Evolutionary conservation across 2,113 vertebrate species (phyloP).

Genomic region (Gnathonemus echidnorhynchus): DNA sequence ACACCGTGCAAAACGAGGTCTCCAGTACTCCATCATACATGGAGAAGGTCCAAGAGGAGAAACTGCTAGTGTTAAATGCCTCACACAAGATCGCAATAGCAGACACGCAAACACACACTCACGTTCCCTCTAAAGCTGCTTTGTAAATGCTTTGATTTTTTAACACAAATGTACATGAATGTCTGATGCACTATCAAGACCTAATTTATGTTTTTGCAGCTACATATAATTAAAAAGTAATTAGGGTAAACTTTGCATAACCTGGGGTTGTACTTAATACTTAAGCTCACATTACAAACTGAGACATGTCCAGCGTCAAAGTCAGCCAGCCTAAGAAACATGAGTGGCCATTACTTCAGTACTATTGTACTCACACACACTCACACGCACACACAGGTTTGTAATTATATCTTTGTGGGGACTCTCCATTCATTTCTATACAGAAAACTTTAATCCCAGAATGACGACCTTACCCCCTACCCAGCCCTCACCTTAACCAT

Average conservation of each 20-base stretch:
- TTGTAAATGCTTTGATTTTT: neutral
- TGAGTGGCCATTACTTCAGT: neutral
- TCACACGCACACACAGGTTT: neutral
- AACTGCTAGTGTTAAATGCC: constrained; percentile 32
- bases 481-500: neutral
- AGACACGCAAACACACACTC: constrained; percentile 7
- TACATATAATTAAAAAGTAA: neutral
- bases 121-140: neutral
- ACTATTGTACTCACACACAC: neutral
- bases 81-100: constrained; percentile 32
- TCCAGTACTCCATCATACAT: constrained; percentile 2
- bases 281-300: neutral
- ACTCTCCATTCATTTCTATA: neutral
- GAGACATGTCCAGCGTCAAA: neutral
- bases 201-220: neutral
- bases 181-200: neutral
- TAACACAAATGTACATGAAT: neutral
- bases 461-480: neutral
- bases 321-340: neutral
- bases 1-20: neutral
- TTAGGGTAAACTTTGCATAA: neutral
- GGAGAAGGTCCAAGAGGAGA: constrained; percentile 15
- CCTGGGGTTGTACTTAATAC: neutral
- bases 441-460: neutral
- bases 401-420: neutral